Evolutionary conservation across 2,888 invertebrate species (phyloP), one percentile per base, ranked within the genome.

Genomic region (Leptinotarsa peninsularis): DNA sequence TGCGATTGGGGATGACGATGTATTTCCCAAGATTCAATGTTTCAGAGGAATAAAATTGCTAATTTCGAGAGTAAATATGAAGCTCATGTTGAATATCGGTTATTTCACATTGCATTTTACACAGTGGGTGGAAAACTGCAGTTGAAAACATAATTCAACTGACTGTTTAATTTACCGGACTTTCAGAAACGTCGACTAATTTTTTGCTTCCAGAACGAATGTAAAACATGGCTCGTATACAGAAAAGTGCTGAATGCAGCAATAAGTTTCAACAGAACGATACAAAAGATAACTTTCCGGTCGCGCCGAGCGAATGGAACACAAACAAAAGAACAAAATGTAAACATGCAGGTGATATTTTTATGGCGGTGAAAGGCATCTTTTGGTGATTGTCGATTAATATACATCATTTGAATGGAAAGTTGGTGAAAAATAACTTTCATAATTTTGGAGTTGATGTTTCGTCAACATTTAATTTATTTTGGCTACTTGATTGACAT

Each of bases 241-340:
- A 21, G 54, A 27, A 68, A 68, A 52, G 54, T 49, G 68, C 68
- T 49, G 68, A 68, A 68, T 68, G n/a, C 23, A 54, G 49, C 54
- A 68, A 68, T 50, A 49, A 68, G 68, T 68, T 68, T n/a, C 54
- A 68, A 52, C 49, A 54, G 17, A 68, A 52, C 68, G 68, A 68
- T 52, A 50, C 68, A 54, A 63, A 63, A 63, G 63, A 63, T 63
- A 63, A 43, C 63, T 17, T 63, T 33, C 3, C 63, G 33, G 63
- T 33, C 33, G 43, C 27, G 43, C 63, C 18, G n/a, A 63, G 33
- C 63, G 43, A 43, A 63, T 63, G 43, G 27, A 63, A 63, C 63
- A 63, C 63, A 63, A 63, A 63, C 63, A 43, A 63, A 43, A 7
- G 13, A 63, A 17, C n/a, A n/a, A 10, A 63, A 63, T 63, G 43